These are phyloP conservation scores for Heterodera carotae DNA, from an alignment of 1,140 invertebrate species.

Conservation along the genomic window DNA sequence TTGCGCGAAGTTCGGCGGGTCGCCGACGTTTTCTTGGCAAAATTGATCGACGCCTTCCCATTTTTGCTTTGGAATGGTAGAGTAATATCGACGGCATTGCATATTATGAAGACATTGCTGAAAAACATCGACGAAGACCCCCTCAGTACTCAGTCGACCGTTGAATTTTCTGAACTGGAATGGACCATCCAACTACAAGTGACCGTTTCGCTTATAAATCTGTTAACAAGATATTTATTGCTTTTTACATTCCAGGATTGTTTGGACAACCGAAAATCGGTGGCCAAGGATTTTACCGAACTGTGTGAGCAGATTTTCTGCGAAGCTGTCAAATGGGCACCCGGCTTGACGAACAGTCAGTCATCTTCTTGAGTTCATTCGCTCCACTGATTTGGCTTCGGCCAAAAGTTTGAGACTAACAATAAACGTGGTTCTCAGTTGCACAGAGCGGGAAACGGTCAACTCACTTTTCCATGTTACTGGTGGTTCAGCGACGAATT, in stretches of 20 bases:
- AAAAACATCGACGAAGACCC: slow-evolving; percentile 78
- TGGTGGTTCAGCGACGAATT: slow-evolving; percentile 8
- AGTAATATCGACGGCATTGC: slow-evolving; percentile 93
- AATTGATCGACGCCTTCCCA: slow-evolving; percentile 81
- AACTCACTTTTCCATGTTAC: slow-evolving; percentile 21
- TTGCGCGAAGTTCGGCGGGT: slow-evolving; percentile 82
- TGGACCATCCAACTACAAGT: slow-evolving; percentile 64
- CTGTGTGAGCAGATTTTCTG: slow-evolving; percentile 89
- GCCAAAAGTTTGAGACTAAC: slow-evolving; percentile 57
- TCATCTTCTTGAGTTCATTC: slow-evolving; percentile 77
- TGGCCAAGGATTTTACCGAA: slow-evolving; percentile 82
- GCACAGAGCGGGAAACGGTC: slow-evolving; percentile 34
- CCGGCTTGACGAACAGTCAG: slow-evolving; percentile 86
- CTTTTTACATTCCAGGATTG: too few species aligned
- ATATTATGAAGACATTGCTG: slow-evolving; percentile 88
- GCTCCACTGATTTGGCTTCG: slow-evolving; percentile 51
- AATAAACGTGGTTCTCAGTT: slow-evolving; percentile 52
- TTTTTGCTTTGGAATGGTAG: slow-evolving; percentile 76
- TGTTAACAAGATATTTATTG: slow-evolving; percentile 34
- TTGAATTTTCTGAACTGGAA: slow-evolving; percentile 43
- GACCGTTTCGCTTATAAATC: slow-evolving; percentile 5
- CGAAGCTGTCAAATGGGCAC: slow-evolving; percentile 97
- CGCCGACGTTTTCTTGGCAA: slow-evolving; percentile 88
- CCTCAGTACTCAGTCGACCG: slow-evolving; percentile 45
- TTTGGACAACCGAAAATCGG: slow-evolving; percentile 82